Percentiles rank a stretch among this genome's conserved stretches.
Conservation (phyloP, 2,113 vertebrate genomes). For the Xenopus laevis region DNA sequence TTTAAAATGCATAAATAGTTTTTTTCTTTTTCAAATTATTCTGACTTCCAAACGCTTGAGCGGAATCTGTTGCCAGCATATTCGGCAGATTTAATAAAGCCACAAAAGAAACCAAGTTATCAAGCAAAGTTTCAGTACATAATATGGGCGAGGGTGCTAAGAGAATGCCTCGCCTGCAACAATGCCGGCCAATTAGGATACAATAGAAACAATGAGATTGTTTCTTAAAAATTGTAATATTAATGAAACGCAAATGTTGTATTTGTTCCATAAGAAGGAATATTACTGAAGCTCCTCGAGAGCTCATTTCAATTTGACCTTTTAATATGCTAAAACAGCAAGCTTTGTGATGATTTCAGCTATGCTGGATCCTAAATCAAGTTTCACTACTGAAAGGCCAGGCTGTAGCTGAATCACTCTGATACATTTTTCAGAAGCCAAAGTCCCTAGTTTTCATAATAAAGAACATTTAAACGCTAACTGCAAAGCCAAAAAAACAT, state of each 20-base stretch:
- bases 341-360: conserved; percentile 49
- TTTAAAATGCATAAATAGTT: conserved; percentile 27
- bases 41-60: conserved; percentile 17
- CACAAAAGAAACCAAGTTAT: not conserved
- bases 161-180: not conserved
- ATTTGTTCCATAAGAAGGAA: conserved; percentile 48
- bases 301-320: conserved; percentile 59
- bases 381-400: conserved; percentile 56
- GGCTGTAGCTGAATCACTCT: conserved; percentile 42
- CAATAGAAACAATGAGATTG: conserved; percentile 7
- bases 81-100: not conserved
- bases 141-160: not conserved
- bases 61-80: not conserved
- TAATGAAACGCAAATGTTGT: conserved; percentile 27
- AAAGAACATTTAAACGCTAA: no score
- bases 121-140: no score
- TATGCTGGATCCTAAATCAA: conserved; percentile 55
- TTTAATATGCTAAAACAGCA: conserved; percentile 55
- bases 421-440: conserved; percentile 45
- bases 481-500: no score
- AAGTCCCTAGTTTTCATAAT: conserved; percentile 31
- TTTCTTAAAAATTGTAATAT: conserved; percentile 14
- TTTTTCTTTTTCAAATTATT: conserved; percentile 28
- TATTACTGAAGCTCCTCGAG: conserved; percentile 49
- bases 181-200: not conserved